Base-by-base conservation (phyloP, 2,797 vertebrate genomes). In the Micropoecilia bifurca region DNA sequence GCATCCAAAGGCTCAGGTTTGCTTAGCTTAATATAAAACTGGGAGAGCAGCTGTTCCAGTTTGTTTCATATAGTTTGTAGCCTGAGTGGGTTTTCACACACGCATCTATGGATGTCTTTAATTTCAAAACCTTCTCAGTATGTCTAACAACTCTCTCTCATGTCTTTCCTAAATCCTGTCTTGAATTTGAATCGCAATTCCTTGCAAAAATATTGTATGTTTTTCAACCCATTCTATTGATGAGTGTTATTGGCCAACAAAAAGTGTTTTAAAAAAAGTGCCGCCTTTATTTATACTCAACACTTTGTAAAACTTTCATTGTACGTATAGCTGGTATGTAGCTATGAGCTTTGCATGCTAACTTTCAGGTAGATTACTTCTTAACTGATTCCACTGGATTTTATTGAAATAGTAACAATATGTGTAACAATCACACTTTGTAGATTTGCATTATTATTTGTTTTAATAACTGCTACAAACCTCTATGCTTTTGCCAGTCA, bases 31-130 rank as follows among this genome's bases (percentile, higher is more conserved):
- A 83, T 85, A 73, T 80, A 81, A 78, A 66, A 59, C 46, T 22
- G 73, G 71, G 69, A 74, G 61, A 81, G 78, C 86, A 87, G 76
- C 86, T 88, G 84, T 80, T 89, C 43, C 36, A 73, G 47, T 79
- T 80, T 76, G 33, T 22, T 8, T 10, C 22, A 69, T 43, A 13
- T n/a, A 73, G 53, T 82, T 83, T 77, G 39, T 10, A 4, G 13
- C 55, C 48, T 71, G 47, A 63, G 63, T 48, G 75, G 59, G 66
- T 81, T 81, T 77, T 43, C 12, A 72, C 76, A 6, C 33, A 8
- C 3, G 1, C 68, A 59, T 22, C 18, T 73, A 14, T 77, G 12
- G 59, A 48, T 81, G 50, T 68, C 1, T 77, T 30, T 46, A 69
- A 28, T 61, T 79, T 69, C 66, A 43, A 43, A 69, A 43, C 39